These are phyloP conservation scores for Arenaria interpres DNA, from an alignment of 2,113 vertebrate genomes.

Conservation along the genomic window DNA sequence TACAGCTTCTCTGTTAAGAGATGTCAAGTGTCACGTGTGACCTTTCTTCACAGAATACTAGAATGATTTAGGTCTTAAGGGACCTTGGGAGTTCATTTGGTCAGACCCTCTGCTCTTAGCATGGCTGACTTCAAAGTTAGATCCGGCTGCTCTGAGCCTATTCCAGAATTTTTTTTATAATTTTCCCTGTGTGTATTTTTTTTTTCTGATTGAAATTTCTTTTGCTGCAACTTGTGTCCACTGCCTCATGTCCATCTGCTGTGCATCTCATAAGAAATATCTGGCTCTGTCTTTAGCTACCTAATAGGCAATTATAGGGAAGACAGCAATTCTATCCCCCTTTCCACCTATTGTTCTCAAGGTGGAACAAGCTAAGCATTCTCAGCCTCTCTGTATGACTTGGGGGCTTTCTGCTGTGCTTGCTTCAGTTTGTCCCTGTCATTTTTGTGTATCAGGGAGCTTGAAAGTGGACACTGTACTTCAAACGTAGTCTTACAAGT, in stretches of 20 bases:
- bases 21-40: background rate
- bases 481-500: background rate
- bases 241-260: background rate
- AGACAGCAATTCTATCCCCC: background rate
- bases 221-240: background rate
- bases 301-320: background rate
- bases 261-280: background rate
- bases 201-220: background rate
- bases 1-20: background rate
- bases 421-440: background rate
- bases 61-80: background rate
- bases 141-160: background rate
- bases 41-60: background rate
- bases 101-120: background rate
- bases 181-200: background rate
- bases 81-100: background rate
- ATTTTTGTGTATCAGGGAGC: background rate
- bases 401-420: background rate
- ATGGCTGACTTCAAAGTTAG: background rate
- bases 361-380: background rate
- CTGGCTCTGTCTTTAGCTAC: background rate
- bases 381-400: background rate
- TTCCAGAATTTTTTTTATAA: background rate
- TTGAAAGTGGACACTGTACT: background rate
- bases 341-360: background rate